phyloP scores from a whole-genome alignment of 2,113 vertebrate genomes.

The Pachycephala philippinensis region DNA sequence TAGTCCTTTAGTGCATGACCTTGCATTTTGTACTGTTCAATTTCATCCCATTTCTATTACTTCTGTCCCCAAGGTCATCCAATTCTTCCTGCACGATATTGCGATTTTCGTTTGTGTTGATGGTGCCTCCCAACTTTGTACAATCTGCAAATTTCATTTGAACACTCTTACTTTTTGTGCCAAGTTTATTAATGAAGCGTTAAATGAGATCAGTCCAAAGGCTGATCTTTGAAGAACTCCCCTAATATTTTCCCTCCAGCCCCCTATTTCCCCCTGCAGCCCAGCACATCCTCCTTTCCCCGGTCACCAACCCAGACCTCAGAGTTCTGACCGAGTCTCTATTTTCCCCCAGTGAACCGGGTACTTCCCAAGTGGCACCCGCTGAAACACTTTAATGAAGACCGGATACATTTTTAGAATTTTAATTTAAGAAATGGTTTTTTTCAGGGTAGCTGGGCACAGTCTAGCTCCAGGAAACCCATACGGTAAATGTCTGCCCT shows the following conservation, averaged over 20 bases:
- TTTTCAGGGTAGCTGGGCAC: not conserved
- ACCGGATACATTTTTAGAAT: not conserved
- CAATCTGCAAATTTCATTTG: conserved; percentile 53
- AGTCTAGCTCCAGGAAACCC: not conserved
- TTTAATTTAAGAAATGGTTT: not conserved
- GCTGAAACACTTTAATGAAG: not conserved
- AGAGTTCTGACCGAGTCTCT: not conserved
- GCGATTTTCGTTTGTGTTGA: conserved; percentile 59
- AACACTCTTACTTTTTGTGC: conserved; percentile 36
- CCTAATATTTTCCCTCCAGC: not conserved
- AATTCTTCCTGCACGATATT: conserved; percentile 53
- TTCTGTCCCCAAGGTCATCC: conserved; percentile 68
- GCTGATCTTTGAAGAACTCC: not conserved
- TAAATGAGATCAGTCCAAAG: conserved; percentile 29
- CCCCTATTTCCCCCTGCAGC: not conserved
- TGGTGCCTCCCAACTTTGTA: conserved; percentile 53
- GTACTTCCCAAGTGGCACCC: not conserved
- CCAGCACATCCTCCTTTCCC: not conserved
- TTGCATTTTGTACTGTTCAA: conserved; percentile 68
- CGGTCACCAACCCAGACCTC: not conserved
- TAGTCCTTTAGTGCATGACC: conserved; percentile 63
- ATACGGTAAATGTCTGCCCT: not conserved
- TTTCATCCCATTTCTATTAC: conserved; percentile 69
- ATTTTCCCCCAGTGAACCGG: not conserved
- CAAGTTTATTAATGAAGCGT: conserved; percentile 38